Evolutionary conservation across 2,888 invertebrate genomes (phyloP), one percentile per base, ranked within the genome.

Genomic region (Drosophila dives): DNA sequence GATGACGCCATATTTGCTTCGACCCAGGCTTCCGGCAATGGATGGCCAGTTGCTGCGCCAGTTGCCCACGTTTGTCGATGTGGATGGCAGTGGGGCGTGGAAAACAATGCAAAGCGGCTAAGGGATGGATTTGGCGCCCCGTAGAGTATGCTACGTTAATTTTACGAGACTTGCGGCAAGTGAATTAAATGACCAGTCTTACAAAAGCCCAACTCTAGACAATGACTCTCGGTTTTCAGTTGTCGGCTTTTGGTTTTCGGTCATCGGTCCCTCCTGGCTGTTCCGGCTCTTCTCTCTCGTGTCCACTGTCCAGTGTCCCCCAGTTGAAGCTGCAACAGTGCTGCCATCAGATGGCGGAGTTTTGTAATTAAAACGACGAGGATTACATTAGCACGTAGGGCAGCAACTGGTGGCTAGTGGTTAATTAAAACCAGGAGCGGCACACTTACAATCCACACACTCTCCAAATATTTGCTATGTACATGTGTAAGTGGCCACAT

Each of bases 301-400:
- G 20, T 53, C 6, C 15, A 26, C 32, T 34, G 51, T 33, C 51
- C 60, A 55, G 42, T 23, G 48, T 34, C 54, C 29, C 29, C 42
- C 69, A 68, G 65, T 77, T 73, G 67, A 66, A 58, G 48, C 60
- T 38, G 56, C 60, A 74, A 36, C 55, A 62, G 61, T 66, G 72
- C 71, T 65, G 49, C 48, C 62, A 40, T 50, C 77, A 68, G 77
- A 68, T 78, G 83, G 81, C 85, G 74, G 81, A 81, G 78, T 81
- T 85, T 85, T 72, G 85, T 83, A 86, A 89, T 86, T 86, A 87
- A 86, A 86, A 71, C 77, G 75, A 77, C 72, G 63, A 63, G 86
- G 85, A 83, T 89, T 83, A 85, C 86, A 78, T 87, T 77, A 85
- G 86, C 90, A 89, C 81, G 81, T 85, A 68, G 50, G 38, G 20